Evolutionary conservation across 2,113 vertebrate genomes (phyloP).

Genomic region (Neodontobutis hainanensis): DNA sequence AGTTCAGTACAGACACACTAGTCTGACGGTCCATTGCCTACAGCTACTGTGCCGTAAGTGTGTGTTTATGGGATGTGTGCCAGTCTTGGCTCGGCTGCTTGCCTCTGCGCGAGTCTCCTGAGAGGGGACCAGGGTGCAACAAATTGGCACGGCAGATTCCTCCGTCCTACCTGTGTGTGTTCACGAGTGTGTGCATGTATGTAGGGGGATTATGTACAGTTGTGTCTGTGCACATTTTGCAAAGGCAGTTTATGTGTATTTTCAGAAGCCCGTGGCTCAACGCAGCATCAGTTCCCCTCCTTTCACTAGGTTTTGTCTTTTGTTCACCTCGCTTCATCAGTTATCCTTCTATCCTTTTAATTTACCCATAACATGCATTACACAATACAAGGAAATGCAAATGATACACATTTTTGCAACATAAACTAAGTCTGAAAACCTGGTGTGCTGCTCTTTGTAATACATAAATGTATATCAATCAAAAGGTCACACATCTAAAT

Average conservation of each 20-base stretch:
- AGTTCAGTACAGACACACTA: constrained; percentile 17
- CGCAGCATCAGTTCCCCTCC: constrained; percentile 56
- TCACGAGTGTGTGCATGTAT: constrained; percentile 41
- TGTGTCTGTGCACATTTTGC: constrained; percentile 14
- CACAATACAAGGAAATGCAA: too few species aligned
- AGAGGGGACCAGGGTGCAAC: constrained; percentile 72
- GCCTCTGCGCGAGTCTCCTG: constrained; percentile 65
- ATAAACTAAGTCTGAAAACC: too few species aligned
- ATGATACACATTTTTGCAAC: too few species aligned
- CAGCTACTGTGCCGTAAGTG: constrained; percentile 40
- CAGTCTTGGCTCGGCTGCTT: constrained; percentile 70
- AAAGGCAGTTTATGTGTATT: constrained; percentile 46
- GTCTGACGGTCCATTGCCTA: constrained; percentile 49
- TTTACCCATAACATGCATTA: too few species aligned
- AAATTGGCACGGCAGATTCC: constrained; percentile 70
- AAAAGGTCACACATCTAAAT: too few species aligned
- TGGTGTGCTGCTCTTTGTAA: too few species aligned
- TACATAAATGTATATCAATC: too few species aligned
- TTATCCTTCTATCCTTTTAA: neutral
- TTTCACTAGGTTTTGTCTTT: constrained; percentile 26
- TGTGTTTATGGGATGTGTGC: constrained; percentile 63
- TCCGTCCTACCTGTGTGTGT: constrained; percentile 68
- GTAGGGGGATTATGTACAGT: constrained; percentile 33
- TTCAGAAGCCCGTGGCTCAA: constrained; percentile 55
- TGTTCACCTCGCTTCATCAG: constrained; percentile 5